Conservation (phyloP, 1,140 invertebrate genomes). For the Popillia japonica region DNA sequence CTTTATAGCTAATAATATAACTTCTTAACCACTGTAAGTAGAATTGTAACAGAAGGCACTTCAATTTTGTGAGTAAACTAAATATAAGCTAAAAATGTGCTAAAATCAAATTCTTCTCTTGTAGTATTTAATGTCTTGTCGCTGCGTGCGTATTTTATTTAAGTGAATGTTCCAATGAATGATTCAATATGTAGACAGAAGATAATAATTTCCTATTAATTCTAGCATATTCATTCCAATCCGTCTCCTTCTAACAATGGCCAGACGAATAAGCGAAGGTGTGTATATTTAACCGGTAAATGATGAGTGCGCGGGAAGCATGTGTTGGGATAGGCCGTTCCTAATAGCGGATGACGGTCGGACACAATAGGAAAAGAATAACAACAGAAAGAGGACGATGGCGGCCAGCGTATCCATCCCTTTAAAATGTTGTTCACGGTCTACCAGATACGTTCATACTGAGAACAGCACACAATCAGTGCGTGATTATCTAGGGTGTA, state of each 20-base stretch:
- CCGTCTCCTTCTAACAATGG: conserved; percentile 12
- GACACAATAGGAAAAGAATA: conserved; percentile 24
- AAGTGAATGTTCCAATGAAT: too few relatives aligned
- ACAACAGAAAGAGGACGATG: conserved; percentile 2
- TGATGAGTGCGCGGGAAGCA: neutral
- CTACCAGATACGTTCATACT: conserved; percentile 27
- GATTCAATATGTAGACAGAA: neutral
- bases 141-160: too few relatives aligned
- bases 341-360: conserved; percentile 23
- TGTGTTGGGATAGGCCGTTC: neutral
- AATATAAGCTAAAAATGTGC: too few relatives aligned
- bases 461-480: conserved; percentile 13
- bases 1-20: too few relatives aligned
- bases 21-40: too few relatives aligned
- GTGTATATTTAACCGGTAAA: conserved; percentile 20
- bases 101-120: too few relatives aligned
- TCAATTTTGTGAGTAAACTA: neutral
- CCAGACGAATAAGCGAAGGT: conserved; percentile 5
- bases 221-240: conserved; percentile 20
- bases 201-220: conserved; percentile 20
- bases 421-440: conserved; percentile 23
- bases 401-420: conserved; percentile 3
- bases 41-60: too few relatives aligned
- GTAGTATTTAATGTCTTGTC: too few relatives aligned
- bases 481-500: conserved; percentile 17